Conservation (phyloP, 92 coral and sea anemone genomes). For the Epizoanthus illoricatus region DNA sequence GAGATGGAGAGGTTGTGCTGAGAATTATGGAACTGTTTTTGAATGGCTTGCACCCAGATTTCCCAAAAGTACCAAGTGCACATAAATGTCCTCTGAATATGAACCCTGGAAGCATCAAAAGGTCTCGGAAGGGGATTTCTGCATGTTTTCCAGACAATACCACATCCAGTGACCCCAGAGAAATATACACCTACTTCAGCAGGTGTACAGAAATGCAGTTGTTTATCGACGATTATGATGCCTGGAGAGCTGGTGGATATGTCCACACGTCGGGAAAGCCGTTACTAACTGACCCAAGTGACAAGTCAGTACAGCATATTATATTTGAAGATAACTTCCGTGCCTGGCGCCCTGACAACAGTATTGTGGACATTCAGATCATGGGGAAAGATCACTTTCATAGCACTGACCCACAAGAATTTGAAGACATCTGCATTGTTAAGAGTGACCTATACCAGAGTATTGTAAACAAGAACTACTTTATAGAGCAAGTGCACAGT, state of each 20-base stretch:
- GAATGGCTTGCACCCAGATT: slow-evolving; percentile 53
- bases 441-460: slow-evolving; percentile 74
- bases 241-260: slow-evolving; percentile 67
- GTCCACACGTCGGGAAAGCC: slow-evolving; percentile 68
- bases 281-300: slow-evolving; percentile 57
- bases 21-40: slow-evolving; percentile 30
- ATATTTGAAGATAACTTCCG: slow-evolving; percentile 87
- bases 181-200: slow-evolving; percentile 58
- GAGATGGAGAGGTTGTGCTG: slow-evolving; percentile 61
- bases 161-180: slow-evolving; percentile 6
- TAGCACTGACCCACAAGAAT: slow-evolving; percentile 53
- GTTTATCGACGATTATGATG: slow-evolving; percentile 60
- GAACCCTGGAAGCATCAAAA: slow-evolving; percentile 49
- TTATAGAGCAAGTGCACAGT: slow-evolving; percentile 61
- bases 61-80: slow-evolving; percentile 22
- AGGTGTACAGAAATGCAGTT: slow-evolving; percentile 61
- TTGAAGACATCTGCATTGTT: slow-evolving; percentile 65
- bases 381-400: slow-evolving; percentile 42
- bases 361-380: slow-evolving; percentile 63
- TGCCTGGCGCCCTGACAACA: slow-evolving; percentile 70
- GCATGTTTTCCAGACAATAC: slow-evolving; percentile 43
- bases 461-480: slow-evolving; percentile 67
- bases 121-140: slow-evolving; percentile 43
- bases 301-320: slow-evolving; percentile 69
- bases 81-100: slow-evolving; percentile 44